Evolutionary conservation across 2,888 invertebrate genomes (phyloP).

Genomic region (Zygaena filipendulae): DNA sequence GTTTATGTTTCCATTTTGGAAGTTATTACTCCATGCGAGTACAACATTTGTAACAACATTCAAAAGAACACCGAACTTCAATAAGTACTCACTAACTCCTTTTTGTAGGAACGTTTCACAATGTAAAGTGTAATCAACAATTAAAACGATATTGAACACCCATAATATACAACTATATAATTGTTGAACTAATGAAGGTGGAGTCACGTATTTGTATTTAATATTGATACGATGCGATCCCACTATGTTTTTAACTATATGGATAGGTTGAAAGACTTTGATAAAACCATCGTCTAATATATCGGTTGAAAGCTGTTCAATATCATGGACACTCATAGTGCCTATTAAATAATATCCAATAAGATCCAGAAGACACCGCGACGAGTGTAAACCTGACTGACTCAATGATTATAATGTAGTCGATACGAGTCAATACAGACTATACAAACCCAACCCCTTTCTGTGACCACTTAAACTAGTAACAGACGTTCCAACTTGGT

Average conservation of each 20-base stretch:
- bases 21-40: slow-evolving; percentile 1
- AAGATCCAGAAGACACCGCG: too few relatives aligned
- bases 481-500: too few relatives aligned
- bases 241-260: slow-evolving; percentile 23
- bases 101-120: neutral
- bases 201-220: slow-evolving; percentile 30
- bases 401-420: too few relatives aligned
- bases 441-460: too few relatives aligned
- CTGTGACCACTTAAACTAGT: too few relatives aligned
- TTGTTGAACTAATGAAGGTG: slow-evolving; percentile 21
- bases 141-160: neutral
- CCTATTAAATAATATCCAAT: too few relatives aligned
- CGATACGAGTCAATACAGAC: too few relatives aligned
- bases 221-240: slow-evolving; percentile 34
- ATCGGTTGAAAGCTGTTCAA: slow-evolving; percentile 30
- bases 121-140: neutral
- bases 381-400: too few relatives aligned
- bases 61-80: neutral
- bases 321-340: too few relatives aligned
- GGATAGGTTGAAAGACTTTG: slow-evolving; percentile 28
- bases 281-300: slow-evolving; percentile 37
- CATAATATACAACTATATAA: slow-evolving; percentile 3
- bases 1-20: slow-evolving; percentile 9
- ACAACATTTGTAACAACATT: slow-evolving; percentile 1
- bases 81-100: neutral